Evolutionary conservation across 2,113 vertebrate genomes (phyloP), one percentile per base, ranked within the genome.

Genomic region (Melanerpes aurifrons): DNA sequence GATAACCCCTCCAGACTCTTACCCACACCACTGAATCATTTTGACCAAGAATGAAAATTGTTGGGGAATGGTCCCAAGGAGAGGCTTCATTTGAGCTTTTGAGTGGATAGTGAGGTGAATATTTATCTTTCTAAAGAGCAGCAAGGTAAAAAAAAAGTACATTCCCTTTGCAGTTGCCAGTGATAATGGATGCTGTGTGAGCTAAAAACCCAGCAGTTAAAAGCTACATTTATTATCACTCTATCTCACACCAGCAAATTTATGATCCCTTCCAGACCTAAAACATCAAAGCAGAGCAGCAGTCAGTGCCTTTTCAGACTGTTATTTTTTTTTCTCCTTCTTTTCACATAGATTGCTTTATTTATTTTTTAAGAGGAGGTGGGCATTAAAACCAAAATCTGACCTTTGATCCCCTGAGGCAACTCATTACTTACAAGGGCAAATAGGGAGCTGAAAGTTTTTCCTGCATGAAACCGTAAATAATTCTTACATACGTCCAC

Each of bases 131-230:
- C 80, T 82, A 94, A 95, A 96, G 83, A 92, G 81, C 59, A 84
- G 47, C 45, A 29, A 63, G 71, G 12, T 53, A 50, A 68, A 90
- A 87, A 90, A 72, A 89, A 86, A 78, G 37, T 47, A 45, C 92
- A 92, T 91, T 91, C 89, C 85, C 92, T 80, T 87, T 91, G 78
- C 95, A 91, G 86, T 95, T 96, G 94, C 96, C 94, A 96, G 96
- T 97, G 97, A 96, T 97, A 96, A 97, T 95, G 96, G 96, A 96
- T 84, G 78, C 95, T 92, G 82, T 90, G 61, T 94, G 96, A 97
- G 94, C 94, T 66, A 92, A 94, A 95, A 94, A 31, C 47, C 32
- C 73, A 78, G 47, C 37, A 40, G 93, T 94, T 93, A 96, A 96
- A 96, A 97, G 95, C 50, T 40, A 92, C 85, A 73, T 96, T 96